Evolutionary conservation across 2,888 invertebrate genomes (phyloP), one percentile per base, ranked within the genome.

Genomic region (Ectemnius lituratus): DNA sequence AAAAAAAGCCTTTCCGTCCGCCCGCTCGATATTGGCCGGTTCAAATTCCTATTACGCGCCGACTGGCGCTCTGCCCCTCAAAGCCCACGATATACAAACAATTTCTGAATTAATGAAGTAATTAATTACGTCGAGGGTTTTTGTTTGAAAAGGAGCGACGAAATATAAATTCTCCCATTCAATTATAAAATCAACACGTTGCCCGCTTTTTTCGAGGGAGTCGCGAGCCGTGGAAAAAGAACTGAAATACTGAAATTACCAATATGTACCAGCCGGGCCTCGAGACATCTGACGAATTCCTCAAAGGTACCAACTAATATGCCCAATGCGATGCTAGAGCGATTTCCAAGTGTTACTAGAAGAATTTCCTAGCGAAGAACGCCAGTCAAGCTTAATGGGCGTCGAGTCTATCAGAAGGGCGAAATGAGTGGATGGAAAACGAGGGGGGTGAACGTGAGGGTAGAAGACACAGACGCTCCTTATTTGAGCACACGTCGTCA

Each of bases 401-500:
- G 37, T 37, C 37, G 37, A 37, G 37, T 37, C 37, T 37, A 37
- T 37, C 37, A 11, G 37, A 37, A 37, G 37, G 37, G 37, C 37
- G 37, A 37, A 52, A 52, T 49, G 45, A 13, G 11, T n/a, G 5
- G 52, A n/a, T 14, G 28, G 27, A 6, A 13, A 67, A 64, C 4
- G 46, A 20, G 56, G 20, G 37, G 47, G 62, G 58, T 6, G 47
- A 14, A 13, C 14, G 46, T 1, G 13, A 58, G 47, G 62, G 56
- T 61, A 56, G 70, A 67, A 76, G 78, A 67, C 59, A 69, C 46
- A 78, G 79, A 85, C 81, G 79, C 79, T 80, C 68, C 84, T 86
- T 86, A 67, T 74, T 73, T 52, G 62, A 76, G 69, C 80, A 82
- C 80, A 76, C 84, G 83, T 87, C 88, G 90, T 90, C 90, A 90